These are phyloP conservation scores for Orussus abietinus DNA, from an alignment of 1,140 invertebrate species.

Conservation along the genomic window DNA sequence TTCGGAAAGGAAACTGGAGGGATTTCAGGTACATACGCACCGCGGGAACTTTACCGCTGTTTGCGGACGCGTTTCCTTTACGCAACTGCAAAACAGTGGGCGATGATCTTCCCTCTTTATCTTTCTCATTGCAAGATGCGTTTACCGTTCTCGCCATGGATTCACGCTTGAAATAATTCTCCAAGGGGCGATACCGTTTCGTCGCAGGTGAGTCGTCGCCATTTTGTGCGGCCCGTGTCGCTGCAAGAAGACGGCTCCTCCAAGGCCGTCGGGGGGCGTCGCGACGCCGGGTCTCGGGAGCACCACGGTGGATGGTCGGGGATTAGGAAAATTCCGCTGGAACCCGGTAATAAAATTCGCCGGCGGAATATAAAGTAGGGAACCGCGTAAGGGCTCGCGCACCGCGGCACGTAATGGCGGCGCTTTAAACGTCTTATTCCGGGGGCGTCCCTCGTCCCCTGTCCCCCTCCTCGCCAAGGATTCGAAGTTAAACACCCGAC, in stretches of 20 bases:
- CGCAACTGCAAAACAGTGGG: no score
- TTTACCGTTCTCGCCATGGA: no score
- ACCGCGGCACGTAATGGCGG: conserved; percentile 1
- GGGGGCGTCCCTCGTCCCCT: not conserved
- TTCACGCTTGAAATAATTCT: no score
- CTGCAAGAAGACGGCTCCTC: conserved; percentile 6
- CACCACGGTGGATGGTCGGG: conserved; percentile 3
- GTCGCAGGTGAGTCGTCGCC: no score
- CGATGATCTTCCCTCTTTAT: no score
- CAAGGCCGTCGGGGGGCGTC: not conserved
- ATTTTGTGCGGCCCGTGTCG: no score
- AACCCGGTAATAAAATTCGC: conserved; percentile 26
- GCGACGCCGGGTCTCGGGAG: not conserved
- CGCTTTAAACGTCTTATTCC: conserved; percentile 8
- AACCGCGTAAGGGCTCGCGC: not conserved
- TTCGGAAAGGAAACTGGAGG: no score
- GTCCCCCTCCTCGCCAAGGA: not conserved
- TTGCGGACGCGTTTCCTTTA: no score
- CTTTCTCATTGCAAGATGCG: no score
- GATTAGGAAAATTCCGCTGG: conserved; percentile 16
- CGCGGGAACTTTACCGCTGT: no score
- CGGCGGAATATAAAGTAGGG: conserved; percentile 18
- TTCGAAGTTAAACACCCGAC: not conserved
- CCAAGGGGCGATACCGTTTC: no score
- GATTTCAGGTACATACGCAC: no score